These are phyloP conservation scores for Danaus melanippus DNA, from an alignment of 1,140 invertebrate species.

Conservation along the genomic window DNA sequence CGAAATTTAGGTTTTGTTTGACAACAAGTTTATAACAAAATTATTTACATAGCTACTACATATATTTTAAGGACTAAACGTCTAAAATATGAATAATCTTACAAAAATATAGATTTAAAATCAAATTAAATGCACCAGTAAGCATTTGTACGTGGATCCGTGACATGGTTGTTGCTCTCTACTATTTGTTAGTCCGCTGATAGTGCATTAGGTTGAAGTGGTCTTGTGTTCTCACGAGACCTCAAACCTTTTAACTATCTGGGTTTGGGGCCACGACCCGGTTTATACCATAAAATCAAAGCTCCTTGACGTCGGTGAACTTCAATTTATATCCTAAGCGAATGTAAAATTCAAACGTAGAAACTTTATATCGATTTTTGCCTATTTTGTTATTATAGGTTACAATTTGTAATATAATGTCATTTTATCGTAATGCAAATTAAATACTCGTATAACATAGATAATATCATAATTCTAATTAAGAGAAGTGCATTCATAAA, in stretches of 20 bases:
- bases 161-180: constrained; percentile 39
- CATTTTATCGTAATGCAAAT: no score
- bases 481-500: no score
- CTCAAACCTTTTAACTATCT: constrained; percentile 58
- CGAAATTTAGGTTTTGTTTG: no score
- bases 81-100: no score
- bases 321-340: constrained; percentile 18
- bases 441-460: no score
- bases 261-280: constrained; percentile 53
- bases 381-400: constrained; percentile 9
- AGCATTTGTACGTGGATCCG: constrained; percentile 32
- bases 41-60: no score
- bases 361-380: constrained; percentile 1
- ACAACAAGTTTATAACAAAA: no score
- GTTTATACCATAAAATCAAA: constrained; percentile 44
- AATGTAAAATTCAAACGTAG: constrained; percentile 1
- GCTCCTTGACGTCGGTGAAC: constrained; percentile 22
- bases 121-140: constrained; percentile 28
- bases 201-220: constrained; percentile 60
- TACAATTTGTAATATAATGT: not conserved
- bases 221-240: constrained; percentile 55
- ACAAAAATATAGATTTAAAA: constrained; percentile 12
- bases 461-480: no score
- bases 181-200: constrained; percentile 38
- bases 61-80: no score